Base-by-base conservation (phyloP, 2,113 vertebrate genomes). In the Ancistrus triradiatus region DNA sequence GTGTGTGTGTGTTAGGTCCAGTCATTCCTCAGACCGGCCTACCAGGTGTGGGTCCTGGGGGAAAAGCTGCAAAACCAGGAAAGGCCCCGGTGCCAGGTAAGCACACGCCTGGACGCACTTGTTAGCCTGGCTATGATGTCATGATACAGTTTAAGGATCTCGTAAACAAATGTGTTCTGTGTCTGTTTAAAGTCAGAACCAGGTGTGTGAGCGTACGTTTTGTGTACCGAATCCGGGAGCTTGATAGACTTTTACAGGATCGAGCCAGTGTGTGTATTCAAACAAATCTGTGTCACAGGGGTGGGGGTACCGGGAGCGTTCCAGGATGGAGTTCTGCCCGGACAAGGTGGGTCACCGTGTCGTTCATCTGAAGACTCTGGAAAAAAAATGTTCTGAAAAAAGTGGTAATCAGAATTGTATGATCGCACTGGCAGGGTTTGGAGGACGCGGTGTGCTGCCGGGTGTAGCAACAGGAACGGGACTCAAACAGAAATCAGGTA, bases 401-500 rank as follows among this genome's bases (percentile, higher is more conserved):
- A 22, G 15, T 18, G 4, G 7, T 46, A 15, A 31, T 31, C 7
- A 31, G 10, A 18, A 2, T 14, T 14, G 38, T 15, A 3, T 67
- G n/a, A 53, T 69, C 38, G 6, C 19, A 48, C 40, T 17, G 18
- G 0, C 63, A 98, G 94, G 94, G 37, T 84, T 86, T 70, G 88
- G 89, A 17, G 92, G 90, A 27, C 93, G 90, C 0, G 96, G 96
- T 13, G 90, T 98, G 66, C 86, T 98, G 68, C 96, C 96, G 0
- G 96, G 96, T 0, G 93, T 98, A 1, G 87, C 95, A 51, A 95
- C 90, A 6, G 96, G 96, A 61, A 81, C 74, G 10, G 90, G 91
- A 69, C 86, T 98, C 48, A 95, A 88, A 79, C 76, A 87, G 0
- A 98, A 98, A 87, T 84, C 59, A 74, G 69, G 89, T 89, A 76